Evolutionary conservation across 2,113 vertebrate species (phyloP), one percentile per base, ranked within the genome.

Genomic region (Myxocyprinus asiaticus): DNA sequence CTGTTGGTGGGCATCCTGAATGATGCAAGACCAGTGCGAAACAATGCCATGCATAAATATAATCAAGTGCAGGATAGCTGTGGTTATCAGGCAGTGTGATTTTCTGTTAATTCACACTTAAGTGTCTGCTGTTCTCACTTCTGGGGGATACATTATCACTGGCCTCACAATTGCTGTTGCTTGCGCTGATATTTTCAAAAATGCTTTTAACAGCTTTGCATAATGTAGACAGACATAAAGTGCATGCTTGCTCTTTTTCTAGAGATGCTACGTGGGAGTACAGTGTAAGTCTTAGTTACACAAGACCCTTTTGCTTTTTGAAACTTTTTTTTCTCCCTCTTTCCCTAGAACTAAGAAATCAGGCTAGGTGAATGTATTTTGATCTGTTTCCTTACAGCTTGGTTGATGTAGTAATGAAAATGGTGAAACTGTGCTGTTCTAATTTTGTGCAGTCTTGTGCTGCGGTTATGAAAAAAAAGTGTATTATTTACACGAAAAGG

Each of bases 211-310:
- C 56, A 17, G 70, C 43, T 47, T 61, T 62, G 17, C 58, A 42
- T 63, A 14, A 61, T 74, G 72, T 74, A 63, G 55, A 72, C n/a
- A 59, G 72, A 74, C 58, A 62, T 48, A 63, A 74, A 63, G 58
- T 74, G 17, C 15, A 33, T 50, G 44, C 12, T 63, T 63, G 58
- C 56, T 61, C 43, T 74, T 50, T 74, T 74, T 50, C 10, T n/a
- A 63, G 44, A 74, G 22, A 73, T 59, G 33, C 6, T 17, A 63
- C 0, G 45, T 50, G 58, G 72, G 45, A 74, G 58, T 63, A 14
- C 0, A 5, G 17, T 33, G 71, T 63, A 50, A 63, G 58, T 74
- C 47, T 74, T 47, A 33, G 15, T 61, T n/a, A 50, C 71, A 74
- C 11, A 33, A 61, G 58, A 74, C 61, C 58, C 44, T 62, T 74